Evolutionary conservation across 2,113 vertebrate genomes (phyloP).

Genomic region (Romanogobio albipinnatus): DNA sequence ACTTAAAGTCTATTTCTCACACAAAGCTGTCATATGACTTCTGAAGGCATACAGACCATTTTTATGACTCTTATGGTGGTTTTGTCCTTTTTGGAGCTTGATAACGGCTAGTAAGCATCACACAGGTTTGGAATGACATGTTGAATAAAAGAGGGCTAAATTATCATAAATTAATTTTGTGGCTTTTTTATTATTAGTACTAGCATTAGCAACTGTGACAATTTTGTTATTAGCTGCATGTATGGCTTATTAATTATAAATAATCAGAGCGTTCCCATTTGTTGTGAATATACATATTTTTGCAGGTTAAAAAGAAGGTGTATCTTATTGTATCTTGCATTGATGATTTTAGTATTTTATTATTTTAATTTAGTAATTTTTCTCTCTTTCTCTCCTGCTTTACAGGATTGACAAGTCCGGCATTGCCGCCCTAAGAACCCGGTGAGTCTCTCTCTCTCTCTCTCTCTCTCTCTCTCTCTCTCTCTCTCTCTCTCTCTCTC

Average conservation of each 20-base stretch:
- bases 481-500: conserved; percentile 17
- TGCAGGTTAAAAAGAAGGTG: neutral
- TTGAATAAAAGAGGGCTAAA: neutral
- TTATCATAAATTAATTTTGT: neutral
- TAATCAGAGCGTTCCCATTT: neutral
- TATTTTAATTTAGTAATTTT: neutral
- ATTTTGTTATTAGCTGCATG: neutral
- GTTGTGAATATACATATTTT: neutral
- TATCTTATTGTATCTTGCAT: neutral
- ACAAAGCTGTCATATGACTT: neutral
- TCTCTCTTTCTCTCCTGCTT: conserved; percentile 12
- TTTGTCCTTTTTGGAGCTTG: neutral
- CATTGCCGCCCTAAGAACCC: conserved; percentile 56
- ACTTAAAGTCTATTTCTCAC: neutral
- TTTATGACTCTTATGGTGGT: neutral
- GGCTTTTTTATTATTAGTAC: neutral
- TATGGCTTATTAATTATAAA: neutral
- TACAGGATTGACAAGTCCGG: conserved; percentile 63
- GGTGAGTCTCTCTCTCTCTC: conserved; percentile 47
- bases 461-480: too few relatives aligned
- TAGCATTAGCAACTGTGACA: neutral
- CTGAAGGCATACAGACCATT: neutral
- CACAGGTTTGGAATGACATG: neutral
- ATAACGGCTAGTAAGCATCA: neutral
- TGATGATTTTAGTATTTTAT: neutral